Evolutionary conservation across 2,888 invertebrate genomes (phyloP).

Genomic region (Meteorus cinctellus): DNA sequence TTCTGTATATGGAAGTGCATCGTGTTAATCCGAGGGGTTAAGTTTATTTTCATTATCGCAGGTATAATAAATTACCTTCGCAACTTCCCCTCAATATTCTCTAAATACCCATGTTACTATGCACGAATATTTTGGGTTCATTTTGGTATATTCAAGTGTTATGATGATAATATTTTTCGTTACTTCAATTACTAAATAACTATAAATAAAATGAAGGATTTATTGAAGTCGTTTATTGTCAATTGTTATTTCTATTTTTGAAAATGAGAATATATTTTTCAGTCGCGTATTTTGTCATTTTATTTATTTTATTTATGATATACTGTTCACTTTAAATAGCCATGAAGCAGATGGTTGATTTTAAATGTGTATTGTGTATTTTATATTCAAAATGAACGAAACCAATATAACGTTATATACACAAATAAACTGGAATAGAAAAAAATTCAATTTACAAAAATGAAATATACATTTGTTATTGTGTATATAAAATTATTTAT

Average conservation of each 20-base stretch:
- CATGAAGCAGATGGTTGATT: neutral
- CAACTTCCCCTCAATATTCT: neutral
- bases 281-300: neutral
- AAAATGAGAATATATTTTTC: neutral
- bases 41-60: neutral
- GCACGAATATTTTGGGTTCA: neutral
- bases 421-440: neutral
- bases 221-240: neutral
- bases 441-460: neutral
- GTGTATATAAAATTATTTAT: too few relatives aligned
- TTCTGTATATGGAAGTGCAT: neutral
- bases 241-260: neutral
- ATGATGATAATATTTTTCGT: neutral
- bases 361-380: too few relatives aligned
- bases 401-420: too few relatives aligned
- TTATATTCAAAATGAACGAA: too few relatives aligned
- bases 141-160: neutral
- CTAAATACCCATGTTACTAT: neutral
- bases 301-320: constrained; percentile 1
- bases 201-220: neutral
- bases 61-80: constrained; percentile 17
- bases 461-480: too few relatives aligned
- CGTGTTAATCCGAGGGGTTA: constrained; percentile 8
- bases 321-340: neutral
- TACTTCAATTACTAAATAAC: neutral